Evolutionary conservation across 1,140 invertebrate genomes (phyloP), one percentile per base, ranked within the genome.

Genomic region (Cherax quadricarinatus): DNA sequence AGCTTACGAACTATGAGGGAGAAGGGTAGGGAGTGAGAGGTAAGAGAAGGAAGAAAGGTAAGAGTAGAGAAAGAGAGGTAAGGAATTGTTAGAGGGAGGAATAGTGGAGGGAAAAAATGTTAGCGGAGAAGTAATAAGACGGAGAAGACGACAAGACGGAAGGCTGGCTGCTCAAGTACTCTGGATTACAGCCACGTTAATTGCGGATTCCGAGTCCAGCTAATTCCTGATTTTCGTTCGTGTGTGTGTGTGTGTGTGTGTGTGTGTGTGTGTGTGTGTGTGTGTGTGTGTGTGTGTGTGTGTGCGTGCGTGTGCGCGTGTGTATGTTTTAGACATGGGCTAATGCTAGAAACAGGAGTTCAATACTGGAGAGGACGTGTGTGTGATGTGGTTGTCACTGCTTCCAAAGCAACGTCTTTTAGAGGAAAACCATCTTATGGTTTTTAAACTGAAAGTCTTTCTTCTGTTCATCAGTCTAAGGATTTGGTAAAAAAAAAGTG

Each of bases 261-360:
- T 80, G 30, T 41, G 78, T 57, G 53, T 57, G 53, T 57, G 53
- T 57, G 53, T 57, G 53, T 57, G 53, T 57, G 53, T 57, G 53
- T 57, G 53, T 70, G 66, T n/a, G 16, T n/a, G 21, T 7, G 10
- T 70, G 84, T 66, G 57, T 48, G 84, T 70, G 57, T 70, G 66
- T 66, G 57, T 86, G 66, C 41, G 66, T 73, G 84, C 73, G 84
- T 51, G 60, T 86, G 66, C 73, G 57, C 70, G 60, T 51, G 60
- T 57, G 78, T 79, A 16, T 88, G 75, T 41, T 41, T 41, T 41
- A 2, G 30, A 41, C 30, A 41, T 41, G 30, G 30, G 2, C 30
- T 0, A 41, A 41, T 41, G 30, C 30, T 41, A 41, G 30, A 41
- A 41, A 41, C 30, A 41, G 30, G 30, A 41, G 30, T 41, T 41